Evolutionary conservation across 92 coral and sea anemone species (phyloP).

Genomic region (Parazoanthus darwini): DNA sequence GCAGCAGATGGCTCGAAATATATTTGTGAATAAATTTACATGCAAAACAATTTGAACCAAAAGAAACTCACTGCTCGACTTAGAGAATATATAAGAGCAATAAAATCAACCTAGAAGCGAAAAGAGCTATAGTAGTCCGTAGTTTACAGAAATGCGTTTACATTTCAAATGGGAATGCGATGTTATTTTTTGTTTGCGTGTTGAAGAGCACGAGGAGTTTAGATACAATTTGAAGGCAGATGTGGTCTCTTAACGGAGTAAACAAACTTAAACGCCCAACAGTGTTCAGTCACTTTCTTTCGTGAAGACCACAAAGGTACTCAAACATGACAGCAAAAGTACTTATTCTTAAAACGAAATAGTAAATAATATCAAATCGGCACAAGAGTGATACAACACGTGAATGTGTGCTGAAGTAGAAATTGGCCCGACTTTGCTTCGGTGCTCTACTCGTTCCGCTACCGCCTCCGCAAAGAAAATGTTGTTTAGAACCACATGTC

Average conservation of each 20-base stretch:
- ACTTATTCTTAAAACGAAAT: background rate
- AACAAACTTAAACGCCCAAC: conserved; percentile 35
- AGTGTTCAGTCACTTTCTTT: background rate
- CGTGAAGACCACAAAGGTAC: background rate
- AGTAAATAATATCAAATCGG: background rate
- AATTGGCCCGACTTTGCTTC: background rate
- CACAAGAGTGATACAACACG: background rate
- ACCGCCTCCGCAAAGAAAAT: conserved; percentile 3
- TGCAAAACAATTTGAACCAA: conserved; percentile 12
- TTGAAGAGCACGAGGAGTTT: background rate
- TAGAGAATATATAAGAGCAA: background rate
- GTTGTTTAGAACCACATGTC: background rate
- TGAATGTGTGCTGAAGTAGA: background rate
- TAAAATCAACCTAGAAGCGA: background rate
- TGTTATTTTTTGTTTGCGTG: conserved; percentile 10
- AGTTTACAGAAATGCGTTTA: background rate
- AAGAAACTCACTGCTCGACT: conserved; percentile 10
- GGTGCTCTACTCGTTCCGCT: background rate
- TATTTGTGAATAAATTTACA: conserved; percentile 31
- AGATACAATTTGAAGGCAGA: background rate
- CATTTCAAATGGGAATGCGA: background rate
- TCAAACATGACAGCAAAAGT: background rate
- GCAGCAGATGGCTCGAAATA: conserved; percentile 24
- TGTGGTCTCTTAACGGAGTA: background rate
- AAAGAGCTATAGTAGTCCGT: background rate